phyloP scores from a whole-genome alignment of 1,140 invertebrate species.

The Ptiloglossa arizonensis region DNA sequence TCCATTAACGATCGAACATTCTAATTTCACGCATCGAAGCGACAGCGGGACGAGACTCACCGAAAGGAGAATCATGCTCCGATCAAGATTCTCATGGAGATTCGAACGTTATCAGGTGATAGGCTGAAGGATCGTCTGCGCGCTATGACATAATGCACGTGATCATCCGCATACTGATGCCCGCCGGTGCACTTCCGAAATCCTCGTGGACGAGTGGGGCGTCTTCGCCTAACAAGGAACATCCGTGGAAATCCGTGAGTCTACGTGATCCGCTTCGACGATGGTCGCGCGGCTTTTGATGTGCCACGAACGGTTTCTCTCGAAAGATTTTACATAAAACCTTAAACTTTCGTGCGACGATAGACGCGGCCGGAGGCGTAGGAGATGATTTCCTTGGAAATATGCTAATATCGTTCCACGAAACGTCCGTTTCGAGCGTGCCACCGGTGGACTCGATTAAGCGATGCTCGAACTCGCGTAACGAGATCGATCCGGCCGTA shows the following conservation, averaged over 20 bases:
- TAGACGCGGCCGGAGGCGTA: background rate
- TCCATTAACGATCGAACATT: no score
- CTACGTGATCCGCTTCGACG: slow-evolving; percentile 42
- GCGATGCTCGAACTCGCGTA: background rate
- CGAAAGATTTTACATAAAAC: slow-evolving; percentile 40
- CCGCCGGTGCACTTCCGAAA: slow-evolving; percentile 38
- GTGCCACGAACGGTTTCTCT: slow-evolving; percentile 9
- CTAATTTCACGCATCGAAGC: background rate
- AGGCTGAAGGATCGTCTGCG: slow-evolving; percentile 38
- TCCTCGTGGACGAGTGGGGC: background rate
- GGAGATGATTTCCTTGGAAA: slow-evolving; percentile 38
- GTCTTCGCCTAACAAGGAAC: slow-evolving; percentile 26
- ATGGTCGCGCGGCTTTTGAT: slow-evolving; percentile 6
- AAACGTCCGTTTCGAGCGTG: slow-evolving; percentile 23
- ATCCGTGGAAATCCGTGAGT: slow-evolving; percentile 24
- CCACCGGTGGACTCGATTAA: background rate
- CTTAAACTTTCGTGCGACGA: background rate
- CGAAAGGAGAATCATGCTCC: background rate
- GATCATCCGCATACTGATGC: slow-evolving; percentile 34
- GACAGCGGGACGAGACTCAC: no score
- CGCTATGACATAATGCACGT: slow-evolving; percentile 54
- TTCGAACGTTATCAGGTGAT: slow-evolving; percentile 53
- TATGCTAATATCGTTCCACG: slow-evolving; percentile 53
- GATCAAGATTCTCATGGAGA: slow-evolving; percentile 27
- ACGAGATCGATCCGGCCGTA: no score